These are phyloP conservation scores for Polydesmus complanatus DNA, from an alignment of 2,888 invertebrate genomes.

Conservation along the genomic window DNA sequence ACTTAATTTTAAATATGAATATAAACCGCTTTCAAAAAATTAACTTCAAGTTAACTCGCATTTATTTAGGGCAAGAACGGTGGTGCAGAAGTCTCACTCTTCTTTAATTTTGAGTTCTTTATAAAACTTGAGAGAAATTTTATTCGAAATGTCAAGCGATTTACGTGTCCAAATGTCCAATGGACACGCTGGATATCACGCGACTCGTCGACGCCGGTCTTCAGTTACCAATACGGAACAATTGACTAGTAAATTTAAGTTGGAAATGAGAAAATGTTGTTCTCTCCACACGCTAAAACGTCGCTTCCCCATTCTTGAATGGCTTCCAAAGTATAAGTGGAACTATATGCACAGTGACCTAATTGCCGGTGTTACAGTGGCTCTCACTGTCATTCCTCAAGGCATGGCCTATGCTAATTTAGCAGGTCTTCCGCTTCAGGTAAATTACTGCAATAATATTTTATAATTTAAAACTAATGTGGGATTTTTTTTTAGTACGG, in stretches of 20 bases:
- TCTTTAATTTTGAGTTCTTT: no score
- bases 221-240: not conserved
- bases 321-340: constrained; percentile 26
- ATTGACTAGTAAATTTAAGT: not conserved
- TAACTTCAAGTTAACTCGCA: no score
- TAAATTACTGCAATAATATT: constrained; percentile 25
- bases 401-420: constrained; percentile 84
- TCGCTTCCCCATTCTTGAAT: constrained; percentile 23
- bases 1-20: no score
- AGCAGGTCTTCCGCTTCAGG: constrained; percentile 73
- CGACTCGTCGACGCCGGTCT: not conserved
- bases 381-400: constrained; percentile 43
- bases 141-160: not conserved
- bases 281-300: constrained; percentile 14
- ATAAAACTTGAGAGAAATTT: no score
- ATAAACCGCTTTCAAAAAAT: no score
- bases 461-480: not conserved
- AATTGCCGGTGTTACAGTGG: constrained; percentile 39
- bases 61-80: no score
- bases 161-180: not conserved
- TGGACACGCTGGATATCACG: not conserved
- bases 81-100: no score
- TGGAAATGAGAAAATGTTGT: constrained; percentile 8
- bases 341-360: constrained; percentile 32
- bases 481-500: constrained; percentile 52